Base-by-base conservation (phyloP, 2,113 vertebrate species). In the Malurus alboscapulatus region DNA sequence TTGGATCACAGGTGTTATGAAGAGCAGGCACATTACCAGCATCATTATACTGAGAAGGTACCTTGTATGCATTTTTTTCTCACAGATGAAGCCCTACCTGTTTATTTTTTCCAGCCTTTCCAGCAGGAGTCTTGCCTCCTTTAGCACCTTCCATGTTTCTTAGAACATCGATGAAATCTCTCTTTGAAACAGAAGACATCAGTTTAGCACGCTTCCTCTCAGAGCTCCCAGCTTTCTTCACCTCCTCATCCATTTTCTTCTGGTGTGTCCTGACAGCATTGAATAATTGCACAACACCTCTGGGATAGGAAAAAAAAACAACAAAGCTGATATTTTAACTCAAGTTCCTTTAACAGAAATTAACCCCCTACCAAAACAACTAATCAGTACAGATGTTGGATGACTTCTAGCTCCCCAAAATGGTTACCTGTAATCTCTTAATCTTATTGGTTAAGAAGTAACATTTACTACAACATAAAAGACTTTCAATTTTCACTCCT, bases 241-340 rank as follows among this genome's bases (percentile, higher is more conserved):
- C 81, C 87, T 98, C 98, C 17, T 98, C 98, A 36, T 98, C 98
- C 15, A 99, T 58, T 0, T 97, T 98, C 83, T 98, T 98, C 76
- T 99, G 99, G 92, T 99, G 99, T 2, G 96, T 98, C 94, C 98
- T 98, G 42, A 99, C 98, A 5, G 99, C 99, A 7, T 99, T 99
- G 85, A 99, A 99, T 47, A 99, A 96, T 72, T 99, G 99, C 51
- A 99, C 99, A 71, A 99, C 99, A 29, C 99, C 99, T 89, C 99
- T 99, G 91, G 3, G 16, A 50, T 20, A 44, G 11, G 34, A 5
- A 12, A 50, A 63, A 24, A 25, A 20, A 48, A 48, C n/a, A 93
- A 68, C 6, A 76, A 84, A 14, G 75, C 10, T 48, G 34, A n/a
- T 6, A 8, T 83, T 81, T 95, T 38, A 75, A 26, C 22, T 61